phyloP scores from a whole-genome alignment of 2,797 vertebrate genomes.

The Brotula barbata region DNA sequence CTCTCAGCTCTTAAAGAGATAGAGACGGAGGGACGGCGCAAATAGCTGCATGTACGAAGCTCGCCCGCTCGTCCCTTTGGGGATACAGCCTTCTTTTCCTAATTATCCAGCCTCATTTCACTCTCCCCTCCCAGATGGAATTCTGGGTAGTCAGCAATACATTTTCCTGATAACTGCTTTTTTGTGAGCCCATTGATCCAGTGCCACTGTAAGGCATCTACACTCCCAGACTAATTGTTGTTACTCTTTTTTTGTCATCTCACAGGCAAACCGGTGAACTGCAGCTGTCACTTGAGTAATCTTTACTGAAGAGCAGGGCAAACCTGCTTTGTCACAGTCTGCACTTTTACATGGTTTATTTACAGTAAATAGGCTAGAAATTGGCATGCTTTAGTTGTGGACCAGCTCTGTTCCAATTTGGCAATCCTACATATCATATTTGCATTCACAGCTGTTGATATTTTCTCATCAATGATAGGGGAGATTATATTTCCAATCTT shows the following conservation, averaged over 20 bases:
- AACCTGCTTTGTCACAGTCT: neutral
- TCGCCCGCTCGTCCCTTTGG: conserved; percentile 55
- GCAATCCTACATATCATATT: neutral
- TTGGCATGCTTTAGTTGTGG: no score
- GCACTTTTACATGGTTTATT: conserved; percentile 3
- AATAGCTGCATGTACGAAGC: conserved; percentile 51
- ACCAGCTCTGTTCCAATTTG: conserved; percentile 1
- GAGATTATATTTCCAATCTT: conserved; percentile 34
- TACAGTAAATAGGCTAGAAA: conserved; percentile 4
- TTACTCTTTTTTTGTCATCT: conserved; percentile 23
- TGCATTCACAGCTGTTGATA: neutral
- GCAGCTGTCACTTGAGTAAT: conserved; percentile 18
- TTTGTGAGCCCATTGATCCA: conserved; percentile 46
- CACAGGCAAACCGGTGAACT: conserved; percentile 19
- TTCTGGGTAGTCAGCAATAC: conserved; percentile 63
- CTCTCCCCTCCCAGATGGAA: conserved; percentile 42
- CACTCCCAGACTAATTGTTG: conserved; percentile 32
- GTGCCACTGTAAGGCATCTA: neutral
- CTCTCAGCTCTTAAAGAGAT: conserved; percentile 88
- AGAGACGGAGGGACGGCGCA: conserved; percentile 78
- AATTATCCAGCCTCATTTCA: conserved; percentile 74
- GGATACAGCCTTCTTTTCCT: conserved; percentile 70
- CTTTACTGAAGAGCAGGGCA: neutral
- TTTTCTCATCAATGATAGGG: conserved; percentile 22
- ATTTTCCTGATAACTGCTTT: conserved; percentile 50